Base-by-base conservation (phyloP, 2,113 vertebrate genomes). In the Oxyruncus cristatus region DNA sequence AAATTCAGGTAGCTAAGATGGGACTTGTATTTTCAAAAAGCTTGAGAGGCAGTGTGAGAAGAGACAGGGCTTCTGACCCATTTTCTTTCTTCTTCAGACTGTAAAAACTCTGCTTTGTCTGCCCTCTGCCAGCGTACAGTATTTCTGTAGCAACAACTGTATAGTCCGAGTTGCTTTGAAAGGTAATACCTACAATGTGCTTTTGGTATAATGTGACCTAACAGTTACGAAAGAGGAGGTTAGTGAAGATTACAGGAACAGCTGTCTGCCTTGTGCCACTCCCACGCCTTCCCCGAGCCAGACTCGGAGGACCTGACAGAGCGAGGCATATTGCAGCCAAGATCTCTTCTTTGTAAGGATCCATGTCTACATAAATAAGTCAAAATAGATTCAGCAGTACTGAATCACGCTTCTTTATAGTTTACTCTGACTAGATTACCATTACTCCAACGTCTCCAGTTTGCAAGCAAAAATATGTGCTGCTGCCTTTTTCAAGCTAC, bases 211-310 rank as follows among this genome's bases (percentile, higher is more conserved):
- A 71, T 73, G 14, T 76, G 76, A 81, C 73, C 70, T 86, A 84
- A 88, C 79, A 94, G 82, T 93, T 95, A 93, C 1, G 1, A 95
- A 95, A 88, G 79, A 91, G 75, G 83, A 88, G 85, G 94, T 61
- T 90, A 75, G 59, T 5, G 56, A 68, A 93, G 85, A 94, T 86
- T 88, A 86, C 16, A 91, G 87, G 74, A 92, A 26, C 93, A 96
- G 96, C 90, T 97, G 93, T 88, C 72, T 92, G 68, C 80, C 84
- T 87, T 75, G 30, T 59, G 82, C 85, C 52, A 49, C 93, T 96
- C 88, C 78, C 76, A 81, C 2, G 0, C 61, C 9, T 81, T 95
- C 93, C 44, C 70, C 1, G 10, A 67, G 88, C 78, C 85, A 80
- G 37, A 52, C 71, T 92, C 58, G 59, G 56, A 90, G 63, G 79